Evolutionary conservation across 2,888 invertebrate species (phyloP), one percentile per base, ranked within the genome.

Genomic region (Heteropelma amictum): DNA sequence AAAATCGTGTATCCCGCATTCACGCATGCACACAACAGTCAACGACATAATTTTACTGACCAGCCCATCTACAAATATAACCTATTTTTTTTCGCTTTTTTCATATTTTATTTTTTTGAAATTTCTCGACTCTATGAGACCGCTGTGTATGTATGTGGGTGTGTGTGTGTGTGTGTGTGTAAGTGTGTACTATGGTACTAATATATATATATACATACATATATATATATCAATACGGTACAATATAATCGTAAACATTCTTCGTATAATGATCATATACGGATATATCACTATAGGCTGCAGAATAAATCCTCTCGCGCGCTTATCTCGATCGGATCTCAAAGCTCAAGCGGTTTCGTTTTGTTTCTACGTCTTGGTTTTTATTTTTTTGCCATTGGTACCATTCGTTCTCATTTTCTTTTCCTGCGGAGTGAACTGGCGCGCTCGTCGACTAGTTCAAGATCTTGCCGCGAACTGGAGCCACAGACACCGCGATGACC

Each of bases 241-340:
- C 76, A 74, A 77, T 74, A 65, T 70, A 74, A 77, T 74, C 74
- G 56, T 76, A 73, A 71, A 69, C 73, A 73, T 76, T 58, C 40
- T 64, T 73, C 63, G 70, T 74, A 68, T 70, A 71, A 71, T 77
- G 63, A 75, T 67, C 67, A 72, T 75, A 72, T 71, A 75, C 67
- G 58, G 61, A 72, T 75, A 75, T 75, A 75, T 75, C 75, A 68
- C 75, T 75, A 73, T 73, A 75, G 72, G 72, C 75, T 75, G 75
- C 67, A 68, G 75, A 75, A 75, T 67, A 68, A 75, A 75, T 75
- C 75, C 71, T 72, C 67, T 75, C 75, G 75, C 75, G 75, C 75
- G 75, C 67, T 71, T 75, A 67, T 49, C 72, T 75, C 75, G 75
- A 75, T 75, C 72, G 75, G 75, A 75, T 75, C 67, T 72, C 75